These are phyloP conservation scores for Eidolon dupreanum DNA, from an alignment of 2,797 vertebrate genomes.

Conservation along the genomic window DNA sequence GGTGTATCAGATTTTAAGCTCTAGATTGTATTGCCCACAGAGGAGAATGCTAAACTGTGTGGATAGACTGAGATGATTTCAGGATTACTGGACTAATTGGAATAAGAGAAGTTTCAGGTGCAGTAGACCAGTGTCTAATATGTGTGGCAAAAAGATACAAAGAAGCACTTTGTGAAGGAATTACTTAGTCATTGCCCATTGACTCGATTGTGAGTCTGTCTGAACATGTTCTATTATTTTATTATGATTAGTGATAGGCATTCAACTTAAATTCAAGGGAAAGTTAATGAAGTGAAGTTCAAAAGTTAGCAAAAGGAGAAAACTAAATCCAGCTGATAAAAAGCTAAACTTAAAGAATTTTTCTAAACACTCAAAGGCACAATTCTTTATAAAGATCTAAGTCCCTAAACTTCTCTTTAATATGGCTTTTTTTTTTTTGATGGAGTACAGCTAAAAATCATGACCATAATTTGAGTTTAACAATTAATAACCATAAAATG, in stretches of 20 bases:
- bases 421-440: neutral
- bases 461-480: neutral
- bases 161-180: neutral
- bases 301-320: conserved; percentile 47
- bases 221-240: conserved; percentile 33
- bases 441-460: neutral
- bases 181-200: neutral
- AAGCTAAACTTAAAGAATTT: conserved; percentile 34
- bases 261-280: conserved; percentile 33
- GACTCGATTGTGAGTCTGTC: neutral
- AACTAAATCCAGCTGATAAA: neutral
- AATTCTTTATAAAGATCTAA: conserved; percentile 67
- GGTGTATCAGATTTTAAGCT: neutral
- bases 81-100: neutral
- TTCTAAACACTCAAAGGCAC: conserved; percentile 61
- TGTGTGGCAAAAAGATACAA: neutral
- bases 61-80: neutral
- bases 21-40: neutral
- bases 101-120: neutral
- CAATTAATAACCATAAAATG: conserved; percentile 33
- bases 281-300: conserved; percentile 46
- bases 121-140: neutral
- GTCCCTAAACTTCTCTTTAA: conserved; percentile 44
- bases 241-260: neutral
- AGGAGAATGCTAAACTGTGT: neutral